Evolutionary conservation across 2,797 vertebrate species (phyloP), one percentile per base, ranked within the genome.

Genomic region (Xenopus petersii): DNA sequence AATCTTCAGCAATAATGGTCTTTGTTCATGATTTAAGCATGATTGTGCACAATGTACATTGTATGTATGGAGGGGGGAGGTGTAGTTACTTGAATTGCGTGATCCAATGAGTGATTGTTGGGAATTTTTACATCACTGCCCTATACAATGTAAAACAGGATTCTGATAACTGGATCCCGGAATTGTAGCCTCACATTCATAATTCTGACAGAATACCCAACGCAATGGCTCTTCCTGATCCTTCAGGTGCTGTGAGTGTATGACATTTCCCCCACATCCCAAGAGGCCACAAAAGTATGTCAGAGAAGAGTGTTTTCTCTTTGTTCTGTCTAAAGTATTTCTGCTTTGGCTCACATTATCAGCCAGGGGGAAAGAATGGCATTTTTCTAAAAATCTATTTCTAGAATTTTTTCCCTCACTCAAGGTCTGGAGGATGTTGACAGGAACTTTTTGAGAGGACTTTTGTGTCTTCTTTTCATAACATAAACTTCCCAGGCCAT

Each of bases 341-440:
- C 73, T 61, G 65, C 74, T 56, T 70, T 79, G 66, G 67, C 62
- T 55, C 46, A 8, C 49, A 60, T 6, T n/a, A 24, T 12, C 36
- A 65, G 4, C 2, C 26, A 30, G 51, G 54, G 64, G 51, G 60
- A 59, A 54, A 70, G 77, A 79, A 70, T 54, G 72, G 48, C 13
- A 72, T 59, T 66, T 73, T 66, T 42, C 58, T 42, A 16, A 51
- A 10, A 26, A 26, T 70, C 77, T 79, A 79, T 79, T 79, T 74
- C 47, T 65, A 67, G 71, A 21, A 36, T 42, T 46, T 61, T 75
- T 69, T 67, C 59, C 42, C 60, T 60, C 48, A 10, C 5, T 74
- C 77, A 74, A 79, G 77, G 77, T 74, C 71, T 70, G 67, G 58
- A 70, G 62, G 71, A 79, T 74, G 77, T 79, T 79, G 77, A 79